These are phyloP conservation scores for Balaenoptera acutorostrata DNA, from an alignment of 2,113 vertebrate species.

Conservation along the genomic window DNA sequence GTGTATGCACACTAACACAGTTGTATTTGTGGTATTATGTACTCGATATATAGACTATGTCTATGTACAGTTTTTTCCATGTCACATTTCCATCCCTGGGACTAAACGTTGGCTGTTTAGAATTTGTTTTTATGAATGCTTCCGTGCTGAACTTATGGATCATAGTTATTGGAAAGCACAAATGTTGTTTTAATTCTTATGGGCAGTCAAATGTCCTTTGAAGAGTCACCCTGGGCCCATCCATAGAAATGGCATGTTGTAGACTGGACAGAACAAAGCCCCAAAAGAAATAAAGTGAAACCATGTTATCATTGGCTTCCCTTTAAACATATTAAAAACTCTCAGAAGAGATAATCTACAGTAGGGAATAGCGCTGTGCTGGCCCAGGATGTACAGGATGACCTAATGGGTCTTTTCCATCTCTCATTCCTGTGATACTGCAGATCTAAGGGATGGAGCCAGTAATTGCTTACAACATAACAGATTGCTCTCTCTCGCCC, in stretches of 20 bases:
- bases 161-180: background rate
- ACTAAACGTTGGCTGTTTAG: slow-evolving; percentile 8
- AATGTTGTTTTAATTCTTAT: slow-evolving; percentile 58
- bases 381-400: background rate
- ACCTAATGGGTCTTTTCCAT: slow-evolving; percentile 73
- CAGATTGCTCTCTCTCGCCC: background rate
- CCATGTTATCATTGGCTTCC: slow-evolving; percentile 54
- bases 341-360: slow-evolving; percentile 28
- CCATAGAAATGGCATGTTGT: slow-evolving; percentile 75
- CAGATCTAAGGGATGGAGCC: slow-evolving; percentile 66
- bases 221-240: slow-evolving; percentile 75
- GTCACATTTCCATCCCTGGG: slow-evolving; percentile 56
- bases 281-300: slow-evolving; percentile 73
- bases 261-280: slow-evolving; percentile 63
- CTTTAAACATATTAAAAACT: slow-evolving; percentile 57
- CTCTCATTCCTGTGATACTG: slow-evolving; percentile 73
- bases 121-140: slow-evolving; percentile 2
- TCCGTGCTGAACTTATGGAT: slow-evolving; percentile 57
- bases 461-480: slow-evolving; percentile 56
- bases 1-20: background rate
- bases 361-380: background rate
- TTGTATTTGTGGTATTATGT: slow-evolving; percentile 24
- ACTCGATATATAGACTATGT: slow-evolving; percentile 29
- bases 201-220: slow-evolving; percentile 71
- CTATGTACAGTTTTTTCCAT: slow-evolving; percentile 27